Conservation (phyloP, 2,113 vertebrate species). For the Peromyscus maniculatus region DNA sequence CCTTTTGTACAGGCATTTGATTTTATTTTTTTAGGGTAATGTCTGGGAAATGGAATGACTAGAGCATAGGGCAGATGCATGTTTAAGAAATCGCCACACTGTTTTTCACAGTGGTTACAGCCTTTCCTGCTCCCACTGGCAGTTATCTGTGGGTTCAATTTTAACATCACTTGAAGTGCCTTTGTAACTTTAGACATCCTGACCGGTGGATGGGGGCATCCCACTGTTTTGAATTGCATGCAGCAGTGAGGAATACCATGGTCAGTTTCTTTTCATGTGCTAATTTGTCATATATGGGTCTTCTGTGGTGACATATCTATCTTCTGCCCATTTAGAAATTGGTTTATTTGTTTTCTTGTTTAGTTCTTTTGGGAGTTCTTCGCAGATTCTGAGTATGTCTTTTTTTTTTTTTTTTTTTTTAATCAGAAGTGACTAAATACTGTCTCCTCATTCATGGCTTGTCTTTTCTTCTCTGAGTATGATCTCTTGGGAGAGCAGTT, state of each 20-base stretch:
- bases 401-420: background rate
- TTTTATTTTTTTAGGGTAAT: slow-evolving; percentile 31
- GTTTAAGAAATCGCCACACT: background rate
- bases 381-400: background rate
- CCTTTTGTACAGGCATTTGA: background rate
- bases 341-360: slow-evolving; percentile 33
- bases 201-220: background rate
- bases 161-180: background rate
- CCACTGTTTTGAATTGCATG: slow-evolving; percentile 17
- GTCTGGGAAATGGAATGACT: background rate
- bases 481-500: background rate
- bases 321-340: background rate
- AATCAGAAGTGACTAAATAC: background rate
- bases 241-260: background rate
- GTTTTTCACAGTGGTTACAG: background rate
- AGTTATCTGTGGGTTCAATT: background rate
- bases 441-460: background rate
- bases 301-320: slow-evolving; percentile 26
- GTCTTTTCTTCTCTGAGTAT: slow-evolving; percentile 7
- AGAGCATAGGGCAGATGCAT: background rate
- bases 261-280: background rate
- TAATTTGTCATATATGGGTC: slow-evolving; percentile 3
- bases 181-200: slow-evolving; percentile 33
- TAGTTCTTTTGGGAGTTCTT: slow-evolving; percentile 25
- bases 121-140: background rate